These are phyloP conservation scores for Hypanus sabinus DNA, from an alignment of 2,113 vertebrate species.

Conservation along the genomic window DNA sequence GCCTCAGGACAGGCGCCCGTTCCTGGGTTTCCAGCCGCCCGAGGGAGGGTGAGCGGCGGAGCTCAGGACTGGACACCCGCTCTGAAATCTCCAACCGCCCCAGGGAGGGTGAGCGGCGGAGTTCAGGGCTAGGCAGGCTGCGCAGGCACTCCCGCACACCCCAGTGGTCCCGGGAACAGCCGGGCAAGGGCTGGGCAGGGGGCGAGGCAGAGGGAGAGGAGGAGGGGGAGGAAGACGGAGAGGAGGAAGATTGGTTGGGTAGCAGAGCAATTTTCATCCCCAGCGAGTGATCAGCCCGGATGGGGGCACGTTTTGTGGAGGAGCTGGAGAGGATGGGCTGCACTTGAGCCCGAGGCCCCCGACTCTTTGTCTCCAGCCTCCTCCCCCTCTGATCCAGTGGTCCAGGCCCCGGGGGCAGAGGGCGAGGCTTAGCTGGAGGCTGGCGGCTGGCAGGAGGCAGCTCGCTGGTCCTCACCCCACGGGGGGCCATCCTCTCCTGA, in stretches of 20 bases:
- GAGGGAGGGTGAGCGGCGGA: not conserved
- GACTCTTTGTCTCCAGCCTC: not conserved
- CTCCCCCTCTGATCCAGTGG: not conserved
- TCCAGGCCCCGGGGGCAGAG: not conserved
- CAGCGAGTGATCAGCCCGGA: not conserved
- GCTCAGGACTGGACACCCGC: no score
- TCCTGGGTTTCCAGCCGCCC: not conserved
- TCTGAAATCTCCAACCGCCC: no score
- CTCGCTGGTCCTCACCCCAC: not conserved
- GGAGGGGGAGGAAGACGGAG: not conserved
- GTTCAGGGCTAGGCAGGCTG: not conserved
- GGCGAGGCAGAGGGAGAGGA: not conserved
- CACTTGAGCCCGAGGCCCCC: not conserved
- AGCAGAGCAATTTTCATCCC: not conserved
- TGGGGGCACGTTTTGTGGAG: not conserved
- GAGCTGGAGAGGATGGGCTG: not conserved
- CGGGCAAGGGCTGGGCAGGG: not conserved
- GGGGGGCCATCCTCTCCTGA: not conserved
- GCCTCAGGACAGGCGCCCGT: not conserved
- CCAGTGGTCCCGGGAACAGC: not conserved
- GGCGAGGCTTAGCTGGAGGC: not conserved
- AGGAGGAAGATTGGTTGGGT: not conserved
- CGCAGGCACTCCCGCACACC: not conserved
- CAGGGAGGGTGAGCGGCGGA: no score
- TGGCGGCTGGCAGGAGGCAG: not conserved